Evolutionary conservation across 2,113 vertebrate genomes (phyloP), one percentile per base, ranked within the genome.

Genomic region (Pseudopodoces humilis): DNA sequence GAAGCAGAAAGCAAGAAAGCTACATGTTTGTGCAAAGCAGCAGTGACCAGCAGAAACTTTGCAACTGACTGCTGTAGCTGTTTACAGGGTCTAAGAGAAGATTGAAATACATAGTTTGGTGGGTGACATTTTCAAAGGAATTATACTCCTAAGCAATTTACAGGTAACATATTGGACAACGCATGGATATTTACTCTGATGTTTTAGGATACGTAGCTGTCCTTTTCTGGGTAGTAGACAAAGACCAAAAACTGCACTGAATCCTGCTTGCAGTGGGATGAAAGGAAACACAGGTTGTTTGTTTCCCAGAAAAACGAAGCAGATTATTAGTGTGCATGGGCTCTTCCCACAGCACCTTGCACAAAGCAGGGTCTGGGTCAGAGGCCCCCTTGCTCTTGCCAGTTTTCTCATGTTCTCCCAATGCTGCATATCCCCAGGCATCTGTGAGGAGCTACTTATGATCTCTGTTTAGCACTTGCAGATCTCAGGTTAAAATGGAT

Each of bases 191-290:
- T 86, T 58, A 27, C 19, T 75, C 62, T n/a, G 25, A 52, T 43
- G 5, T 67, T 47, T 88, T 37, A 37, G 11, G 8, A 22, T 21
- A 39, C 0, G 0, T 64, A 44, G 44, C 23, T 64, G 5, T 46
- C 23, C 28, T n/a, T 50, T 75, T 80, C 50, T 43, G 50, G 20
- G 10, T 39, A 25, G 3, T 16, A 76, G 30, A 8, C 28, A 28
- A 75, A 56, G 49, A 74, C 5, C 11, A 69, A 71, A 59, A 83
- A 43, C 12, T 24, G 10, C 7, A 50, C 4, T 80, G 46, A 76
- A 70, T 50, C 30, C 14, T 37, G 5, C 35, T 69, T 35, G 16
- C 21, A 44, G 28, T 25, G 39, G 22, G 11, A 35, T 55, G 22
- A 83, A 88, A 64, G 17, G 35, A 75, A 78, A 28, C 12, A 17